Percentiles rank a stretch among this genome's conserved stretches.
Evolutionary conservation across 2,113 vertebrate species (phyloP).

Genomic region (Merops nubicus): DNA sequence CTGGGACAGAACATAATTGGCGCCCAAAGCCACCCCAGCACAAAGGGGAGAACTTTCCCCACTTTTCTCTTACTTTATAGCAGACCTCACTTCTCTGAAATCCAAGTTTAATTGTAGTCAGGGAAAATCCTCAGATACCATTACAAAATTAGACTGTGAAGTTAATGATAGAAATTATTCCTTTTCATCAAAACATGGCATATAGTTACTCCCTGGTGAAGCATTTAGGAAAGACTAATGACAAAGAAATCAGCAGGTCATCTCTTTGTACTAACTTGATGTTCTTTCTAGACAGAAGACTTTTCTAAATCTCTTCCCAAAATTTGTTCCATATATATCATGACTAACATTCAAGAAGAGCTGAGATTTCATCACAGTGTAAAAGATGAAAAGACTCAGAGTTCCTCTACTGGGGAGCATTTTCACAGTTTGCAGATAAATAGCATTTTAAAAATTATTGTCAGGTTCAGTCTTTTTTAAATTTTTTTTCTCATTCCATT

Average conservation of each 20-base stretch:
- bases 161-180: neutral
- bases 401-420: neutral
- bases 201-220: neutral
- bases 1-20: too few species aligned
- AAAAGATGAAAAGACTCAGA: neutral
- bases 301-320: neutral
- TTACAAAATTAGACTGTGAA: neutral
- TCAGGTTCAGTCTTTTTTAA: neutral
- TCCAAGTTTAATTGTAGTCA: neutral
- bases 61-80: neutral
- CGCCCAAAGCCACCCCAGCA: accelerated
- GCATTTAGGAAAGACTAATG: neutral
- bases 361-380: neutral
- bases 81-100: neutral
- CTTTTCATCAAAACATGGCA: neutral
- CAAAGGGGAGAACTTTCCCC: neutral
- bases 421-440: neutral
- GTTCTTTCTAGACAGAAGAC: neutral
- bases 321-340: neutral
- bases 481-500: neutral
- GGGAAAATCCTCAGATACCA: neutral
- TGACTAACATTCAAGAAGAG: neutral
- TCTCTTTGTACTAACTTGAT: neutral
- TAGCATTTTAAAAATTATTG: neutral
- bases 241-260: neutral